These are phyloP conservation scores for Thelaira solivaga DNA, from an alignment of 2,888 invertebrate species.

Conservation along the genomic window DNA sequence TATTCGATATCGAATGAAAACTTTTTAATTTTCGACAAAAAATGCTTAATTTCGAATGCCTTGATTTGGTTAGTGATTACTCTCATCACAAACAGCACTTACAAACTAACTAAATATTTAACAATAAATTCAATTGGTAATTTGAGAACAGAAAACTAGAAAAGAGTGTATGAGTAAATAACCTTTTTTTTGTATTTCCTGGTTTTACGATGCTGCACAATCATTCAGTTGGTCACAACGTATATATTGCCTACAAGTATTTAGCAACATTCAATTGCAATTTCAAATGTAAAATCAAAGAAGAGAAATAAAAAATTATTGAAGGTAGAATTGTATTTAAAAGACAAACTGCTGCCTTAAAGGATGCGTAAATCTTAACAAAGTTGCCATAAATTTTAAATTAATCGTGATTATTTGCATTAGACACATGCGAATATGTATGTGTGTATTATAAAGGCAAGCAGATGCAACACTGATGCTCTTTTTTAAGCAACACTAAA, in stretches of 20 bases:
- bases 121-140: slow-evolving; percentile 37
- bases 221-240: slow-evolving; percentile 4
- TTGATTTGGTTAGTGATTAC: too few species aligned
- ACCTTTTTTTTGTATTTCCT: slow-evolving; percentile 32
- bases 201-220: slow-evolving; percentile 28
- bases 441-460: too few species aligned
- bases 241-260: slow-evolving; percentile 6
- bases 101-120: background rate
- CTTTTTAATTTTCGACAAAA: too few species aligned
- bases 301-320: background rate
- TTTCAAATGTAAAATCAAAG: background rate
- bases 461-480: slow-evolving; percentile 23
- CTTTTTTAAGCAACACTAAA: slow-evolving; percentile 16
- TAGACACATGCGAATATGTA: slow-evolving; percentile 33
- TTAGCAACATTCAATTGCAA: slow-evolving; percentile 28
- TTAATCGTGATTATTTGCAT: slow-evolving; percentile 58
- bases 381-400: slow-evolving; percentile 72
- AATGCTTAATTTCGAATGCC: too few species aligned
- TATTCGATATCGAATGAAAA: too few species aligned
- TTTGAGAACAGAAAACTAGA: slow-evolving; percentile 24
- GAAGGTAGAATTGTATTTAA: slow-evolving; percentile 26
- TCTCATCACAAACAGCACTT: background rate
- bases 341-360: slow-evolving; percentile 63
- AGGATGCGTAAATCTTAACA: slow-evolving; percentile 74
- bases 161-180: background rate